Conservation (phyloP, 1,140 invertebrate species). For the Drosophila biarmipes region DNA sequence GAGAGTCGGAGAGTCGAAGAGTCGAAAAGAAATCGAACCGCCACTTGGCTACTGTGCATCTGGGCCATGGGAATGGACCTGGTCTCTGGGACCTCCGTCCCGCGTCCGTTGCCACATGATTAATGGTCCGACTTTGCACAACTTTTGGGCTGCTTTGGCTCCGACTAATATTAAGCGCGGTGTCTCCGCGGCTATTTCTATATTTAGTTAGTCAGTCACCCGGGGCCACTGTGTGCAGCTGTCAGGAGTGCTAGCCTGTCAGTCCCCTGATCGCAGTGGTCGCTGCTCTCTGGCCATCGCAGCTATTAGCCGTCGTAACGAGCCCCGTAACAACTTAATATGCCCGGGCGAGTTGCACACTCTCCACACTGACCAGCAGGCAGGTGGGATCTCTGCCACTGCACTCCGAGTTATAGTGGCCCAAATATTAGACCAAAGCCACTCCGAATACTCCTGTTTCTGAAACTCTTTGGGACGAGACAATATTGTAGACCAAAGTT, state of each 20-base stretch:
- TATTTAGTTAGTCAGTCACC: slow-evolving; percentile 37
- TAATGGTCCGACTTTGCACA: slow-evolving; percentile 46
- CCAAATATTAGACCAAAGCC: no score
- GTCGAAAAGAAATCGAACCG: slow-evolving; percentile 39
- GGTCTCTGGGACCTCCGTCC: neutral
- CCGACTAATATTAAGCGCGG: slow-evolving; percentile 41
- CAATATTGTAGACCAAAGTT: no score
- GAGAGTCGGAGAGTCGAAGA: neutral
- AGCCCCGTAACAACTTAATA: slow-evolving; percentile 72
- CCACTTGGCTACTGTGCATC: slow-evolving; percentile 71
- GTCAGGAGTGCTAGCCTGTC: slow-evolving; percentile 74
- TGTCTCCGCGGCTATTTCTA: slow-evolving; percentile 1
- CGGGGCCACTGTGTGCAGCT: slow-evolving; percentile 62
- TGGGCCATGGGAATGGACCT: slow-evolving; percentile 65
- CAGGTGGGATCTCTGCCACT: neutral
- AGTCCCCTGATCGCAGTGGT: slow-evolving; percentile 14
- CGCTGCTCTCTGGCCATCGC: slow-evolving; percentile 15
- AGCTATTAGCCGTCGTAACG: slow-evolving; percentile 66
- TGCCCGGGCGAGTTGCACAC: slow-evolving; percentile 48
- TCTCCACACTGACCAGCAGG: slow-evolving; percentile 25
- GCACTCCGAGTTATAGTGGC: no score
- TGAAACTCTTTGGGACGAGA: no score
- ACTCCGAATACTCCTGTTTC: no score
- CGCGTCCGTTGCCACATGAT: slow-evolving; percentile 25
- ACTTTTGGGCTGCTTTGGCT: slow-evolving; percentile 23